A percentile compares a stretch with the other conserved stretches of the same genome.
Evolutionary conservation across 2,797 vertebrate genomes (phyloP).

Genomic region (Gallinago solitaria): DNA sequence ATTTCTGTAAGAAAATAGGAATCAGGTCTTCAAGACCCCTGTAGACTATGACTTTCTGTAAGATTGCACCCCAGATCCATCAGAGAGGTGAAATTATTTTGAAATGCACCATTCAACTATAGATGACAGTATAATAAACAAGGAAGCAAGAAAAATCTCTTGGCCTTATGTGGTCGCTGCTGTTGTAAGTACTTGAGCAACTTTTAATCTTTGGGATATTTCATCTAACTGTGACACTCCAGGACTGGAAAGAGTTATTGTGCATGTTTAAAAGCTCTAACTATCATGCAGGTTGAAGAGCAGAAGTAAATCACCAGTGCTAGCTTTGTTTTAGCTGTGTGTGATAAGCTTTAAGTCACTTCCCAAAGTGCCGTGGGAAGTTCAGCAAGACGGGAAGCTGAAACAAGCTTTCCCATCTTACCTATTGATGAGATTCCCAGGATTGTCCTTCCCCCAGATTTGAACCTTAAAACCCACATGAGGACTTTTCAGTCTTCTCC

Average conservation of each 20-base stretch:
- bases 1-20: neutral
- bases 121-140: neutral
- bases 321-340: neutral
- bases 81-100: neutral
- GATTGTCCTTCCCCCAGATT: neutral
- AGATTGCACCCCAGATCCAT: neutral
- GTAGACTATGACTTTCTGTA: neutral
- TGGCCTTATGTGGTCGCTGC: neutral
- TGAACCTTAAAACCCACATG: neutral
- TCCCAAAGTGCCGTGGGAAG: neutral
- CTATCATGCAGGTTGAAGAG: neutral
- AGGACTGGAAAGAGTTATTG: neutral
- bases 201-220: neutral
- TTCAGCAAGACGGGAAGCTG: neutral
- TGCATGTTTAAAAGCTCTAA: neutral
- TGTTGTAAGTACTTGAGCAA: neutral
- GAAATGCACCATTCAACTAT: neutral
- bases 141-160: neutral
- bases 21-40: neutral
- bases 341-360: neutral
- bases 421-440: neutral
- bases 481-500: neutral
- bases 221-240: neutral
- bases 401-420: neutral
- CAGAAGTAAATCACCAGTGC: neutral